Evolutionary conservation across 2,113 vertebrate genomes (phyloP), one percentile per base, ranked within the genome.

Genomic region (Ctenomys sociabilis): DNA sequence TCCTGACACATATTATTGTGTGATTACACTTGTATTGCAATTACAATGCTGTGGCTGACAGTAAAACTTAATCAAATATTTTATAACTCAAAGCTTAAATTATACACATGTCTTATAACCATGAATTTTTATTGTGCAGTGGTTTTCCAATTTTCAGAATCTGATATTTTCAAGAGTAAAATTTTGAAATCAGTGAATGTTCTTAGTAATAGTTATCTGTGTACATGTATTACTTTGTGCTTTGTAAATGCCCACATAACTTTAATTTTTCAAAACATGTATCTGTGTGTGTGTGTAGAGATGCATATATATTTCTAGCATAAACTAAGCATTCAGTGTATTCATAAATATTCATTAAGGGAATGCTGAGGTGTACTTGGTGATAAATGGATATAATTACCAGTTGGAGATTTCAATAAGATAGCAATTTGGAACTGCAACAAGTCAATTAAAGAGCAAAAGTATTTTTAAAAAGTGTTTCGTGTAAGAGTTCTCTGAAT

Each of bases 281-380:
- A 5, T 40, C 26, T 70, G 7, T 88, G 32, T 61, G 22, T 43
- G 4, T 54, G 19, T 54, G 10, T 54, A 24, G 45, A 13, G 13
- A 61, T 35, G 7, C 1, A 61, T 52, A 28, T 24, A 1, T 82
- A 78, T 59, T 80, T 59, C 45, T n/a, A 82, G 0, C 30, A 54
- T 78, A 37, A 63, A 70, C 32, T 78, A 63, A 40, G 1, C 57
- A 2, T 37, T 91, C 5, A 82, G 30, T 21, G 24, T 93, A 7
- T 93, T 64, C 87, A 70, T 85, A 75, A 35, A 90, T 93, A 88
- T 61, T 93, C 37, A 75, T 45, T 93, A 91, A 94, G 57, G 70
- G 8, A 37, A 81, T 80, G 6, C 54, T 2, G 5, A n/a, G 7
- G 3, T 54, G 22, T 94, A 40, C 2, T 30, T 92, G 75, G 82